phyloP scores from a whole-genome alignment of 2,888 invertebrate genomes.

The Ganaspis brasiliensis region DNA sequence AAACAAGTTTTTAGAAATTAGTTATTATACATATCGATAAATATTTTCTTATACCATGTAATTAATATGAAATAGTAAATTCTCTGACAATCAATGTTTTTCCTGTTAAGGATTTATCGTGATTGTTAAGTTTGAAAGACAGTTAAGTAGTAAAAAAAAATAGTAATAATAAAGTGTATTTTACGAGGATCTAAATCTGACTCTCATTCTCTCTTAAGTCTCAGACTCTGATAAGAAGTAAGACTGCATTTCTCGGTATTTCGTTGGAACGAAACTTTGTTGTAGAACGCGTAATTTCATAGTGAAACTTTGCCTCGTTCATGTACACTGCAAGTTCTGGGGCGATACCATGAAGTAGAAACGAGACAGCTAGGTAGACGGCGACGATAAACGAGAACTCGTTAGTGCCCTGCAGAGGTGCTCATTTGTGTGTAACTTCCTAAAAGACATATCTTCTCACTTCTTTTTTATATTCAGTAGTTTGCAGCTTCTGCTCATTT shows the following conservation, averaged over 20 bases:
- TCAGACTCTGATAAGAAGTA: slow-evolving; percentile 28
- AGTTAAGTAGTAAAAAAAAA: background rate
- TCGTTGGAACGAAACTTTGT: slow-evolving; percentile 33
- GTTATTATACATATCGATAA: too few relatives aligned
- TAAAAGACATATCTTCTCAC: slow-evolving; percentile 3
- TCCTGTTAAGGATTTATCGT: too few relatives aligned
- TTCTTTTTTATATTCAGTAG: slow-evolving; percentile 13
- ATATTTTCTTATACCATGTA: too few relatives aligned
- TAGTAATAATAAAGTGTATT: background rate
- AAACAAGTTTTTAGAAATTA: too few relatives aligned
- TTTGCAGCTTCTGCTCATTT: slow-evolving; percentile 7
- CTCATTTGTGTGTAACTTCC: slow-evolving; percentile 48
- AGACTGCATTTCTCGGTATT: slow-evolving; percentile 41
- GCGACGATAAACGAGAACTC: slow-evolving; percentile 67
- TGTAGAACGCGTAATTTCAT: slow-evolving; percentile 34
- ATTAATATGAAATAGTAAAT: too few relatives aligned
- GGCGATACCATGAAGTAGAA: slow-evolving; percentile 33
- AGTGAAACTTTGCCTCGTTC: slow-evolving; percentile 43
- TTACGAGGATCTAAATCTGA: slow-evolving; percentile 16
- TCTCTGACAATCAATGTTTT: too few relatives aligned
- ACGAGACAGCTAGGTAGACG: slow-evolving; percentile 43
- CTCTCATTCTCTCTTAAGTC: slow-evolving; percentile 11
- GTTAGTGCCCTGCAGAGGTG: slow-evolving; percentile 62
- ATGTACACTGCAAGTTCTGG: slow-evolving; percentile 34
- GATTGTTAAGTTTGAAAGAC: background rate